Evolutionary conservation across 1,140 invertebrate genomes (phyloP), one percentile per base, ranked within the genome.

Genomic region (Philaenus spumarius): DNA sequence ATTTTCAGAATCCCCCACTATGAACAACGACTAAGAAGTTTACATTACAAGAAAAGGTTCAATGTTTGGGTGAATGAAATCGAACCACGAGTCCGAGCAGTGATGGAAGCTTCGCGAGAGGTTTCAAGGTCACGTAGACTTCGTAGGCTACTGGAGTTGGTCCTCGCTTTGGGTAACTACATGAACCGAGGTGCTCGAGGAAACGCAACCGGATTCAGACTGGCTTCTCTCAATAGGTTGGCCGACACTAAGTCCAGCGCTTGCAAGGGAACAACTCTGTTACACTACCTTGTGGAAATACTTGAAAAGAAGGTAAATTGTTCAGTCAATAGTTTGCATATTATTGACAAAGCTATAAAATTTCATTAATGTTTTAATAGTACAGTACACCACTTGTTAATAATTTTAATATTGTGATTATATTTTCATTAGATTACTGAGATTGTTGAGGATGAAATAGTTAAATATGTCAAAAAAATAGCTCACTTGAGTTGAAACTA

Each of bases 31-130:
- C 79, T 98, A 11, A 82, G 89, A 66, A 93, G 92, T 59, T 73
- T 98, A 12, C 89, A 95, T 68, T 97, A 95, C 77, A 97, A 97
- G 78, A 97, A 98, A 78, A 88, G 93, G 66, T 98, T 97, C 74
- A 77, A 85, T 56, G 85, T 89, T 12, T 88, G 92, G 59, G 81
- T 94, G 26, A 82, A 85, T 43, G 95, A 97, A 71, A 80, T 93
- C 4, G 85, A 86, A 62, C 89, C 91, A 2, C 83, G 91, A 55
- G 87, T 94, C 61, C 74, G 80, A 68, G 90, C 88, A 46, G 93
- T 98, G 26, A 82, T 93, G 72, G 88, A 95, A 68, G 93, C 93
- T 1, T 94, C 92, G 2, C 68, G 90, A 26, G 89, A 97, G 71
- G 84, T 97, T 45, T 82, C 85, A 9, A 79, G 92, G 52, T 65